phyloP scores from a whole-genome alignment of 2,888 invertebrate species.

The Diplazon laetatorius region DNA sequence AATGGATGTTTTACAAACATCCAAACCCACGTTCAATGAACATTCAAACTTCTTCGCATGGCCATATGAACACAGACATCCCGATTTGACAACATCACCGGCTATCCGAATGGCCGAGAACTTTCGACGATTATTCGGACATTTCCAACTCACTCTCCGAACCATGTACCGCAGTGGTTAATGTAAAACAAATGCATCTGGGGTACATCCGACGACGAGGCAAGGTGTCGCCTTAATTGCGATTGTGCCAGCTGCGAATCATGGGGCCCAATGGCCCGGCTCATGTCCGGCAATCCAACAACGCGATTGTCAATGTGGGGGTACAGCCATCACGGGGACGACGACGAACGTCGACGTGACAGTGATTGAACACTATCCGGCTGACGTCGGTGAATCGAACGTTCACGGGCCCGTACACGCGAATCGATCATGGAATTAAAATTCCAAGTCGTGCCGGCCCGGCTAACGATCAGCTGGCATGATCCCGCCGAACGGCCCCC shows the following conservation, averaged over 20 bases:
- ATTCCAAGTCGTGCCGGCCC: background rate
- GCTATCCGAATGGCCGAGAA: background rate
- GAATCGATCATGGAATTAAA: slow-evolving; percentile 17
- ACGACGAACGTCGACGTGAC: slow-evolving; percentile 20
- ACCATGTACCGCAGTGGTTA: background rate
- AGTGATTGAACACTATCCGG: slow-evolving; percentile 51
- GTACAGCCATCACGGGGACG: slow-evolving; percentile 15
- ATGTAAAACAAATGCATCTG: background rate
- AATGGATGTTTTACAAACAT: background rate
- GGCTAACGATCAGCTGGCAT: slow-evolving; percentile 7
- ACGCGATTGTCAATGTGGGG: slow-evolving; percentile 40
- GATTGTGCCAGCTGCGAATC: slow-evolving; percentile 66
- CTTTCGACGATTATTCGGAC: too few species aligned
- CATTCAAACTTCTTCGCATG: too few species aligned
- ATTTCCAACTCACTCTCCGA: too few species aligned
- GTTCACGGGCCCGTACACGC: slow-evolving; percentile 5
- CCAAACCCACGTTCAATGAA: too few species aligned
- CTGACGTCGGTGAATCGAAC: slow-evolving; percentile 1
- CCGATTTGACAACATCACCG: background rate
- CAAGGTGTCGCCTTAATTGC: slow-evolving; percentile 19
- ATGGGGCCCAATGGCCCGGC: slow-evolving; percentile 67
- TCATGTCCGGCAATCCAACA: slow-evolving; percentile 40
- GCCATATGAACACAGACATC: background rate
- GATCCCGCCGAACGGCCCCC: slow-evolving; percentile 19
- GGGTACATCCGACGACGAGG: background rate